phyloP scores from a whole-genome alignment of 2,113 vertebrate genomes.

The Mobula birostris region DNA sequence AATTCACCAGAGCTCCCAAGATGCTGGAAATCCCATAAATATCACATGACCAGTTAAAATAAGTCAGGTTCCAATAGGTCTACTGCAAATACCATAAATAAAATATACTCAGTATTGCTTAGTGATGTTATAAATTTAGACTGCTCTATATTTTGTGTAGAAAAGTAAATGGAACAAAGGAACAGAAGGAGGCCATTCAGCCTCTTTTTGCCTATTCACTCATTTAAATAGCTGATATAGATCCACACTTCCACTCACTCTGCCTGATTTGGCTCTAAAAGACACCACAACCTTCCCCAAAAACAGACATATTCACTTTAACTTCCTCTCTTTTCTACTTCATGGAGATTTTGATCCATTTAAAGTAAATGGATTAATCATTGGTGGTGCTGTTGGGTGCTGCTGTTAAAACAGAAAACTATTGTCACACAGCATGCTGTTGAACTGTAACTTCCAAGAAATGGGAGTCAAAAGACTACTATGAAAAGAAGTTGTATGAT shows the following conservation, averaged over 20 bases:
- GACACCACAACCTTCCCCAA: neutral
- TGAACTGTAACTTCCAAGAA: neutral
- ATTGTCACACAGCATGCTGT: neutral
- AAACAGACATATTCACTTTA: neutral
- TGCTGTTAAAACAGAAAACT: too few relatives aligned
- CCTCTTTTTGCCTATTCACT: neutral
- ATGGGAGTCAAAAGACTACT: neutral
- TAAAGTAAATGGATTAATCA: too few relatives aligned
- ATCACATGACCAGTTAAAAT: neutral
- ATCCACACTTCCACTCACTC: neutral
- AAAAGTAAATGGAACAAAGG: neutral
- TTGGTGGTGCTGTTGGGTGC: too few relatives aligned
- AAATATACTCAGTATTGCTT: neutral
- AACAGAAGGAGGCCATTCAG: neutral
- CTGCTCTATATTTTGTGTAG: neutral
- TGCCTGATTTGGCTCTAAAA: neutral
- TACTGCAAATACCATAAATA: conserved; percentile 1
- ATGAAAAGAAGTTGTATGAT: neutral
- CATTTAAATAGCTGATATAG: neutral
- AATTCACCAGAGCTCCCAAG: neutral
- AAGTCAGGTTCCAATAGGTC: neutral
- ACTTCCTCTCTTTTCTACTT: neutral
- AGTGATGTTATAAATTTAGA: neutral
- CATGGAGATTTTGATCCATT: neutral
- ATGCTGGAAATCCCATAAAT: neutral